Conservation (phyloP, 2,113 vertebrate genomes). For the Chrysochloris asiatica region DNA sequence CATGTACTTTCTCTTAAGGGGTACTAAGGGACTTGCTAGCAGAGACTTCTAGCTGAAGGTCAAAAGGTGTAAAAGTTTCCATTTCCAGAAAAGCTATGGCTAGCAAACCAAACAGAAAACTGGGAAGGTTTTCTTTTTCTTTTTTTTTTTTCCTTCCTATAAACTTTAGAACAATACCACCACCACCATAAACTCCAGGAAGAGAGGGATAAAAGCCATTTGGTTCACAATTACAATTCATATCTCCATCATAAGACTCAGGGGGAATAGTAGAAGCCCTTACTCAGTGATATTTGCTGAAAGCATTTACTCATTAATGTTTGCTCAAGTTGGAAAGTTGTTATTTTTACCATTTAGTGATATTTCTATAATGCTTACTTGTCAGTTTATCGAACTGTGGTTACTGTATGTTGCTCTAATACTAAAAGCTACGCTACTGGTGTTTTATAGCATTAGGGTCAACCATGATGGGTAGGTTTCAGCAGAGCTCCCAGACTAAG, state of each 20-base stretch:
- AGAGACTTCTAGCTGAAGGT: not conserved
- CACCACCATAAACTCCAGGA: not conserved
- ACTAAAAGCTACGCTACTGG: no score
- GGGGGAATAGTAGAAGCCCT: not conserved
- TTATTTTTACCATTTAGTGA: not conserved
- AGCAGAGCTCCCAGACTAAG: no score
- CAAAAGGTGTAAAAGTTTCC: constrained; percentile 20
- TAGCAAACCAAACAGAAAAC: not conserved
- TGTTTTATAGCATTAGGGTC: no score
- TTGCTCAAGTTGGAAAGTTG: not conserved
- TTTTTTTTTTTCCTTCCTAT: no score
- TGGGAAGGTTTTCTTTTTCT: no score
- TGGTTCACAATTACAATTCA: not conserved
- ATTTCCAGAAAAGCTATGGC: not conserved
- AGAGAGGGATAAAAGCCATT: not conserved
- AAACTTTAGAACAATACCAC: no score
- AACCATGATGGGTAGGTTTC: no score
- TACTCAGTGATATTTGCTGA: not conserved
- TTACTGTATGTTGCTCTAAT: no score
- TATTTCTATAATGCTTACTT: no score
- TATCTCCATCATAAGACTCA: not conserved
- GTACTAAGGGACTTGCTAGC: constrained; percentile 40
- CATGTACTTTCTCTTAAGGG: constrained; percentile 34
- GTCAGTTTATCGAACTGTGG: no score
- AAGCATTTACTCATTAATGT: no score